Evolutionary conservation across 1,140 invertebrate genomes (phyloP).

Genomic region (Ctenoplectra terminalis): DNA sequence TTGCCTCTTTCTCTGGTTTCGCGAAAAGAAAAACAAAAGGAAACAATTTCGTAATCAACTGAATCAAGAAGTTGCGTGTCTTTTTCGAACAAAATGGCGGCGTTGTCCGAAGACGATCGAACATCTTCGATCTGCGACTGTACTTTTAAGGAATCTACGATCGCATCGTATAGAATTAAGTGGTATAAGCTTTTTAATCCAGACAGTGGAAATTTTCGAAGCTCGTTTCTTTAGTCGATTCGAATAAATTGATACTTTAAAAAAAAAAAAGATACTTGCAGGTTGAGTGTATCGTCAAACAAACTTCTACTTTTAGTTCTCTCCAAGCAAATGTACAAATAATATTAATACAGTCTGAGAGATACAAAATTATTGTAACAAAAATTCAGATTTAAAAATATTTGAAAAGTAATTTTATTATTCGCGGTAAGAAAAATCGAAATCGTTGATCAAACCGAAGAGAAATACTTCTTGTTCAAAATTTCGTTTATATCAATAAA

Average conservation of each 20-base stretch:
- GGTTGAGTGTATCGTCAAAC: background rate
- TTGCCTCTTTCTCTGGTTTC: conserved; percentile 25
- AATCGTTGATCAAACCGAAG: background rate
- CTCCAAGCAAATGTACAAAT: background rate
- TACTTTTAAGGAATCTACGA: background rate
- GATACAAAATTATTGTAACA: background rate
- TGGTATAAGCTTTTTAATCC: background rate
- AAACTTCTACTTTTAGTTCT: background rate
- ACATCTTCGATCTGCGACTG: background rate
- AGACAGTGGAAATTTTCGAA: background rate
- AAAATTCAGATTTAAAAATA: background rate
- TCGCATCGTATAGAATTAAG: conserved; percentile 14
- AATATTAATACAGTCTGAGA: background rate
- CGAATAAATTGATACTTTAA: background rate
- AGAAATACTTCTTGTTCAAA: background rate
- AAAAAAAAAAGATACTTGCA: background rate
- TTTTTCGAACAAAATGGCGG: background rate
- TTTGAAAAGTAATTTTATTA: background rate
- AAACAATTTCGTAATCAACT: background rate
- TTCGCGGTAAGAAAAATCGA: background rate
- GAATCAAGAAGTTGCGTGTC: background rate
- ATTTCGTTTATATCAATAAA: too few species aligned
- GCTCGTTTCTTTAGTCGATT: background rate
- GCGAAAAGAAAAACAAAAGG: too few species aligned
- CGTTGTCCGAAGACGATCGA: background rate